Conservation (phyloP, 1,140 invertebrate genomes). For the Papilio aristodemus region DNA sequence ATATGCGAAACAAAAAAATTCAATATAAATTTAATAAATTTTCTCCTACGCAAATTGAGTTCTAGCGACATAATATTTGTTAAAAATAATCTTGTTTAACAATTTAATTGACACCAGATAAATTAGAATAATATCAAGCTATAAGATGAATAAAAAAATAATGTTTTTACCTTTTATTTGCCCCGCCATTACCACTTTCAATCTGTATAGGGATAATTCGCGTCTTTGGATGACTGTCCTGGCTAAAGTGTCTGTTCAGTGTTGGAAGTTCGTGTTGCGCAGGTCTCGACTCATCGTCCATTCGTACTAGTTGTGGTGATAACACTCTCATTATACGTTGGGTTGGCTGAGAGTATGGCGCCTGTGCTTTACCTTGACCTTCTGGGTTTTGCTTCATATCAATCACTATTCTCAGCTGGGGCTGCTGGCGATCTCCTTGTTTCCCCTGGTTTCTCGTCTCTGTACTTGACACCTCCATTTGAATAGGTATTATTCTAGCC, state of each 20-base stretch:
- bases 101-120: too few species aligned
- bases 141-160: neutral
- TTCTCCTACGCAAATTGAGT: too few species aligned
- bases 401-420: constrained; percentile 75
- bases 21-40: too few species aligned
- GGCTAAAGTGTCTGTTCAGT: constrained; percentile 60
- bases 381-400: constrained; percentile 69
- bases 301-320: constrained; percentile 72
- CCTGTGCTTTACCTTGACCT: constrained; percentile 41
- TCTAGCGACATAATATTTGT: too few species aligned
- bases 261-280: constrained; percentile 63
- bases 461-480: constrained; percentile 74
- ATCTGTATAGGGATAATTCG: constrained; percentile 81
- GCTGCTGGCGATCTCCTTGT: constrained; percentile 59
- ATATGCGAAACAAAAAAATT: too few species aligned
- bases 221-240: constrained; percentile 72
- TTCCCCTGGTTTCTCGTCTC: constrained; percentile 61
- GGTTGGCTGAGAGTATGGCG: constrained; percentile 67
- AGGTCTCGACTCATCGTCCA: constrained; percentile 57
- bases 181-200: constrained; percentile 68
- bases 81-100: too few species aligned
- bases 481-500: constrained; percentile 72
- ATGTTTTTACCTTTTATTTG: constrained; percentile 64
- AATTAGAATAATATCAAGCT: neutral
- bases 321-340: constrained; percentile 77